A percentile compares a stretch with the other conserved stretches of the same genome.
Evolutionary conservation across 2,797 vertebrate species (phyloP).

Genomic region (Botia kubotai): DNA sequence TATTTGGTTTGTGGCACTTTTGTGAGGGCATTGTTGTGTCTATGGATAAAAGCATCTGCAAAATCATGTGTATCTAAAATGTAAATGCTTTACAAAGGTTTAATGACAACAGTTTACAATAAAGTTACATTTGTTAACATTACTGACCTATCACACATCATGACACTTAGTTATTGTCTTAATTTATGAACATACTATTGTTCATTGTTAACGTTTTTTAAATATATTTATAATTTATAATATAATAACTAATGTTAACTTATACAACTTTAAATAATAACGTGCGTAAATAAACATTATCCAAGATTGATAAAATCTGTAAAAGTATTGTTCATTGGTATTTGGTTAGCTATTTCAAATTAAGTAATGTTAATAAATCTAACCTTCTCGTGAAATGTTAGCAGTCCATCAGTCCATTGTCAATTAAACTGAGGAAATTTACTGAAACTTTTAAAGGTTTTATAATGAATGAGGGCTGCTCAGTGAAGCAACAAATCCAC

Average conservation of each 20-base stretch:
- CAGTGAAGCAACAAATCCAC: constrained; percentile 24
- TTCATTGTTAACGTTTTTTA: no score
- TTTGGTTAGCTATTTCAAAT: not conserved
- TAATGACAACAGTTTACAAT: no score
- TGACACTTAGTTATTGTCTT: no score
- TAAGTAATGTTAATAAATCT: not conserved
- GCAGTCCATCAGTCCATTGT: not conserved
- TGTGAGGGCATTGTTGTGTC: no score
- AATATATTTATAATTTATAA: not conserved
- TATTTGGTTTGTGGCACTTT: no score
- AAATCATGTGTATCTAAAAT: no score
- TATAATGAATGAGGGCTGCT: not conserved
- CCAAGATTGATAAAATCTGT: not conserved
- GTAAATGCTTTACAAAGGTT: no score
- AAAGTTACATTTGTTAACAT: no score
- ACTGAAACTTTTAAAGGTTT: not conserved
- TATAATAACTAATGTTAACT: not conserved
- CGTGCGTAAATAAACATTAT: not conserved
- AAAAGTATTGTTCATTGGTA: not conserved
- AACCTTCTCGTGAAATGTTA: not conserved
- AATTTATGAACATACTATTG: no score
- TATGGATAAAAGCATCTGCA: no score
- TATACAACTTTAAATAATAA: no score
- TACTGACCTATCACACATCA: no score
- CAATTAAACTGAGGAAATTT: not conserved